Conservation (phyloP, 2,113 vertebrate species). For the Sterna hirundo region DNA sequence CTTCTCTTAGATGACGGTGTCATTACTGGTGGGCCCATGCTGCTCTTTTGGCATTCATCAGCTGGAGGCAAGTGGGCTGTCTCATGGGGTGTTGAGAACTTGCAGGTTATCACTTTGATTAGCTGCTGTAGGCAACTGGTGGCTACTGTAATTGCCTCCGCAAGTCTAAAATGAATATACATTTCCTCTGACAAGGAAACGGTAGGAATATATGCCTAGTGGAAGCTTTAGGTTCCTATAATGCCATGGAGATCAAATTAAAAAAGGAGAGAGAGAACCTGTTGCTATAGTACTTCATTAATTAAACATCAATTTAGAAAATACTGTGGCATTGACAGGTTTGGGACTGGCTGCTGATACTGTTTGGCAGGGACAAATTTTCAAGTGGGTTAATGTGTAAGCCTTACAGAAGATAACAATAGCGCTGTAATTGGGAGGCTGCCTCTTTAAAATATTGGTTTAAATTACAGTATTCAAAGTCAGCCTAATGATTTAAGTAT, state of each 20-base stretch:
- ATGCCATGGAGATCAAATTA: conserved; percentile 56
- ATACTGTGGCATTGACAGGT: background rate
- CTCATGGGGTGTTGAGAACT: conserved; percentile 30
- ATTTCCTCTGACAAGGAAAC: conserved; percentile 48
- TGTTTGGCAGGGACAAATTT: background rate
- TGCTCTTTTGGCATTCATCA: conserved; percentile 23
- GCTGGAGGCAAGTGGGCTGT: conserved; percentile 16
- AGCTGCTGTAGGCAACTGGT: conserved; percentile 51
- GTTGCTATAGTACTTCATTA: conserved; percentile 44
- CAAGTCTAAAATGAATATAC: conserved; percentile 48
- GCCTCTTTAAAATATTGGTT: conserved; percentile 10
- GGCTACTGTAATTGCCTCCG: conserved; percentile 26
- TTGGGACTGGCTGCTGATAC: background rate
- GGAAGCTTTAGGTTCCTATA: conserved; percentile 25
- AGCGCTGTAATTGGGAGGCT: background rate
- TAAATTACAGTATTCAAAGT: background rate
- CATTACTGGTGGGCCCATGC: background rate
- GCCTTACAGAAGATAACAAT: background rate
- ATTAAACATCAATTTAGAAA: conserved; percentile 53
- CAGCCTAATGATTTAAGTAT: background rate
- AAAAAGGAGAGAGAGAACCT: conserved; percentile 18
- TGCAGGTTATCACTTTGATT: conserved; percentile 51
- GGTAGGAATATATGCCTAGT: background rate
- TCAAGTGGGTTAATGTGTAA: background rate
- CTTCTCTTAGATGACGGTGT: background rate